Conservation (phyloP, 2,113 vertebrate genomes). For the Melanerpes formicivorus region DNA sequence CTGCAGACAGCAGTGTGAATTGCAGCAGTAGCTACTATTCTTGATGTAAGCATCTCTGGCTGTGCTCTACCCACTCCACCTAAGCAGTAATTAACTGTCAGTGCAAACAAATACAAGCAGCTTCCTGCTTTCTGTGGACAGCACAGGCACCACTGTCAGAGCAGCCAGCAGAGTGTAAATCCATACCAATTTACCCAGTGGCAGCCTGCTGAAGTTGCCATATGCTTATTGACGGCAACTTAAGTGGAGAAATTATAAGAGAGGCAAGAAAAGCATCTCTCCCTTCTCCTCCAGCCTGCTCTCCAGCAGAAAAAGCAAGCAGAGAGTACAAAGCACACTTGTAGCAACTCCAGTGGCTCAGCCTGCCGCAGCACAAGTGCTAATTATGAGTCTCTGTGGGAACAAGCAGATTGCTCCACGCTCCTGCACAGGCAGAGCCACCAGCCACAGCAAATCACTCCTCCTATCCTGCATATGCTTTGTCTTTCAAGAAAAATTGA, state of each 20-base stretch:
- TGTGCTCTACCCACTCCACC: not conserved
- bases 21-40: not conserved
- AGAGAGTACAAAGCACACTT: not conserved
- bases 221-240: not conserved
- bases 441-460: not conserved
- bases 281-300: not conserved
- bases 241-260: not conserved
- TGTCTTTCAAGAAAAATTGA: not conserved
- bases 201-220: not conserved
- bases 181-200: fast-evolving
- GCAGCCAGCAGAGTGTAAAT: not conserved
- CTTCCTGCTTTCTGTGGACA: not conserved
- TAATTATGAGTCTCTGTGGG: not conserved
- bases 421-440: not conserved
- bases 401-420: not conserved
- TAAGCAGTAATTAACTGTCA: not conserved
- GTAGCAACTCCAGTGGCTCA: not conserved
- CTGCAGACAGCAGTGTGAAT: not conserved
- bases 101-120: not conserved
- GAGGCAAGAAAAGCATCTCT: not conserved
- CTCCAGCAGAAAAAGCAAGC: not conserved
- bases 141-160: not conserved
- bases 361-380: not conserved
- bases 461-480: fast-evolving
- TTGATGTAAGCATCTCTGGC: not conserved